Evolutionary conservation across 2,113 vertebrate genomes (phyloP).

Genomic region (Phalacrocorax aristotelis): DNA sequence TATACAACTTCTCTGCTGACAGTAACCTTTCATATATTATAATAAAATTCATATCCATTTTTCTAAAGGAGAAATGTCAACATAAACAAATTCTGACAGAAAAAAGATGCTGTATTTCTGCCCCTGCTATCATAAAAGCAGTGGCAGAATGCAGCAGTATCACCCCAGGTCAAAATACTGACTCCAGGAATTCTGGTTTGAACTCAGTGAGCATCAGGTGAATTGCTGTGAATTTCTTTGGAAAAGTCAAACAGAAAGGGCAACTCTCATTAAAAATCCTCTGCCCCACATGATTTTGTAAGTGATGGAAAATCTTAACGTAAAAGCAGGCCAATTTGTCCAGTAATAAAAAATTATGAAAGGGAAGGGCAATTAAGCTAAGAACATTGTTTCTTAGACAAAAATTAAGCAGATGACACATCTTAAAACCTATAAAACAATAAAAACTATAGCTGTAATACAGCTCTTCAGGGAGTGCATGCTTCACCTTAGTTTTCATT

Average conservation of each 20-base stretch:
- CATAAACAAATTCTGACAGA: neutral
- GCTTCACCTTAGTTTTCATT: neutral
- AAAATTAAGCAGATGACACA: neutral
- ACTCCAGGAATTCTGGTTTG: neutral
- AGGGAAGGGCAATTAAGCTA: neutral
- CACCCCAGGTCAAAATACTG: neutral
- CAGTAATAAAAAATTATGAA: neutral
- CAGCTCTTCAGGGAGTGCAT: neutral
- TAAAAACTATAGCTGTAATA: neutral
- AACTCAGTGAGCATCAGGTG: neutral
- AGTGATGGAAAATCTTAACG: neutral
- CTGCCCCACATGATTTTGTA: neutral
- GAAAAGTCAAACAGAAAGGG: neutral
- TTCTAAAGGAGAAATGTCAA: neutral
- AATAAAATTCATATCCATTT: too few relatives aligned
- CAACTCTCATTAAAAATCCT: neutral
- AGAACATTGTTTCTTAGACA: neutral
- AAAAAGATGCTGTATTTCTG: neutral
- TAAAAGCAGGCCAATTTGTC: neutral
- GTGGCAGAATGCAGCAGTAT: neutral
- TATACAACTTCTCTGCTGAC: neutral
- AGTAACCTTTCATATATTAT: neutral
- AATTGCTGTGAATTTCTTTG: neutral
- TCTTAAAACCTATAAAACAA: neutral
- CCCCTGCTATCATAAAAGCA: neutral